Evolutionary conservation across 1,140 invertebrate genomes (phyloP), one percentile per base, ranked within the genome.

Genomic region (Drosophila bifasciata): DNA sequence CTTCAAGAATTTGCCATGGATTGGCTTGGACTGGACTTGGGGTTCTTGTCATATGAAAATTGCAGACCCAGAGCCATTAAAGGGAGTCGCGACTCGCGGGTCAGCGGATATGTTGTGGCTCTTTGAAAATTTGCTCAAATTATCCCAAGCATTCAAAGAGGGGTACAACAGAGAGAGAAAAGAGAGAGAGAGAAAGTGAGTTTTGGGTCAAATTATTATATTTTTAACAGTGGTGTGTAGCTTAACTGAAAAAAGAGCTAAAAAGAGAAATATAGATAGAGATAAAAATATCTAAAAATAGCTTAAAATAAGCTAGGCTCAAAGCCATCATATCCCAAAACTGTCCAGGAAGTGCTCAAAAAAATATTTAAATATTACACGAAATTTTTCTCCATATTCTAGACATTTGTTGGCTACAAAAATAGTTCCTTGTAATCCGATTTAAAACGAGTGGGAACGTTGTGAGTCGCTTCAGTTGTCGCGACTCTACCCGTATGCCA

Each of bases 11-110:
- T 36, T 44, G 17, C 41, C 48, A 21, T 45, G 55, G 61, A 2
- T 53, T 21, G 58, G 64, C 66, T 76, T 25, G 5, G 5, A 0
- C 5, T 25, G 23, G 52, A 36, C 59, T n/a, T n/a, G n/a, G n/a
- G n/a, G n/a, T n/a, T 70, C 69, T 66, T 86, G 78, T 88, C 83
- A 88, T 88, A 88, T 78, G 83, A 86, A 86, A 86, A 86, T 86
- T 86, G 81, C 83, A 64, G 71, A 21, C 19, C 67, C 43, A 49
- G 43, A 36, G 28, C 72, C 73, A 76, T 76, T 76, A 76, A 76
- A 76, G 71, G 64, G 56, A 76, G 73, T 76, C 48, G 28, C 40
- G 7, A 53, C 11, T 49, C 66, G 43, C 32, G 62, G 46, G 74
- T 63, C 66, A 86, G 73, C 83, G 81, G 83, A 86, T 78, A 88